Evolutionary conservation across 2,113 vertebrate genomes (phyloP).

Genomic region (Neolamprologus variostigma): DNA sequence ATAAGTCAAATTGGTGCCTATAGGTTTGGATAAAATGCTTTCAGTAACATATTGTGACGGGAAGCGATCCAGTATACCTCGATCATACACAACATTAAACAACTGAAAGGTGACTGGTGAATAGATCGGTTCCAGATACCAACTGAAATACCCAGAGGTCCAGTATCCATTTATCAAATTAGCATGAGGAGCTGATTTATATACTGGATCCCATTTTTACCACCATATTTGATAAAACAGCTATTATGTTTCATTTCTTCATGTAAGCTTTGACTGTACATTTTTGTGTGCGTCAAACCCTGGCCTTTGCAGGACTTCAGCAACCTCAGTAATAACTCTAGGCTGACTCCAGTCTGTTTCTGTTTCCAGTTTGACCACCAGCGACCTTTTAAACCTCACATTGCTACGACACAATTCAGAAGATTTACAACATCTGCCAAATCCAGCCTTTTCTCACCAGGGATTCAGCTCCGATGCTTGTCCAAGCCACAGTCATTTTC

Average conservation of each 20-base stretch:
- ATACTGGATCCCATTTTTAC: not conserved
- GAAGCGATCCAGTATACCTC: not conserved
- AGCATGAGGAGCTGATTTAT: not conserved
- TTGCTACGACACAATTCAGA: constrained; percentile 8
- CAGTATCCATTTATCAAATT: not conserved
- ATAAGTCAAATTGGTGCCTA: not conserved
- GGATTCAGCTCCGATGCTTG: constrained; percentile 39
- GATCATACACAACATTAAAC: not conserved
- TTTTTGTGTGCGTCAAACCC: not conserved
- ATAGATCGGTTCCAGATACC: no score
- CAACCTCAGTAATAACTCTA: constrained; percentile 4
- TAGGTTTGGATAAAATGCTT: not conserved
- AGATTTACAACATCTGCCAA: constrained; percentile 59
- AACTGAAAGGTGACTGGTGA: not conserved
- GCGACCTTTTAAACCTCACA: constrained; percentile 35
- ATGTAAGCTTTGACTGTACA: not conserved
- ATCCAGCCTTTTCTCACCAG: constrained; percentile 40
- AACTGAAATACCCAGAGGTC: not conserved
- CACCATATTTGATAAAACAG: not conserved
- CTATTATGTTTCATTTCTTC: not conserved
- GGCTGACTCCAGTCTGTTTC: constrained; percentile 1
- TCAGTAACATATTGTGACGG: not conserved
- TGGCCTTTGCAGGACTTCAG: not conserved
- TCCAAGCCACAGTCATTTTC: constrained; percentile 23
- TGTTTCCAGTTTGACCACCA: constrained; percentile 8